Base-by-base conservation (phyloP, 2,113 vertebrate species). In the Loxodonta africana region DNA sequence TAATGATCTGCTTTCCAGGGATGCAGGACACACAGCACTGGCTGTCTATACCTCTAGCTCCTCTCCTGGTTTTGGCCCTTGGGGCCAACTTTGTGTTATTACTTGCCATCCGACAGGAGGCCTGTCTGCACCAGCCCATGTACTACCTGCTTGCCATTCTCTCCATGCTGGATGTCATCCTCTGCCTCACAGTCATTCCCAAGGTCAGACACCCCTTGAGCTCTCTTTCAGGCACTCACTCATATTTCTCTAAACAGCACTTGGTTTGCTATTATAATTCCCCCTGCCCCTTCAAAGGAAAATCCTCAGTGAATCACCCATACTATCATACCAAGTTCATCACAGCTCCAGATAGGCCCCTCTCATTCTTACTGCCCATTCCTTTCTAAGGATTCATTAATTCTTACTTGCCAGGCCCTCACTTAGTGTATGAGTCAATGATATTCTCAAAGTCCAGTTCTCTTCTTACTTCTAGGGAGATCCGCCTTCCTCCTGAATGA, bases 11-110 rank as follows among this genome's bases (percentile, higher is more conserved):
- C 92, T 97, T 97, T 30, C 97, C 96, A 71, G 87, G 97, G n/a
- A 95, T 98, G 96, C 97, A 97, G 53, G 94, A 95, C 18, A 95
- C 94, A 53, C 97, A 98, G 33, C 95, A 96, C n/a, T 97, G 97
- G 96, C 41, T 98, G 0, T 97, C 95, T 28, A 14, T 97, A 18
- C 12, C 71, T 33, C 83, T 98, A 84, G 92, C 94, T 44, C 94
- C 96, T 62, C 94, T 98, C 15, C 65, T 97, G 65, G 15, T 95
- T 73, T 90, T 97, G 48, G 97, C 97, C 0, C 44, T 97, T 26
- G 92, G 76, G n/a, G 97, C 92, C 84, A 98, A 97, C 30, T 88
- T 90, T 53, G 71, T 97, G 33, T 30, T 97, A 25, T 69, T 97
- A 80, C 18, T 96, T 4, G 76, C 92, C 33, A 96, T 97, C 44